Evolutionary conservation across 1,140 invertebrate species (phyloP).

Genomic region (Portunus trituberculatus): DNA sequence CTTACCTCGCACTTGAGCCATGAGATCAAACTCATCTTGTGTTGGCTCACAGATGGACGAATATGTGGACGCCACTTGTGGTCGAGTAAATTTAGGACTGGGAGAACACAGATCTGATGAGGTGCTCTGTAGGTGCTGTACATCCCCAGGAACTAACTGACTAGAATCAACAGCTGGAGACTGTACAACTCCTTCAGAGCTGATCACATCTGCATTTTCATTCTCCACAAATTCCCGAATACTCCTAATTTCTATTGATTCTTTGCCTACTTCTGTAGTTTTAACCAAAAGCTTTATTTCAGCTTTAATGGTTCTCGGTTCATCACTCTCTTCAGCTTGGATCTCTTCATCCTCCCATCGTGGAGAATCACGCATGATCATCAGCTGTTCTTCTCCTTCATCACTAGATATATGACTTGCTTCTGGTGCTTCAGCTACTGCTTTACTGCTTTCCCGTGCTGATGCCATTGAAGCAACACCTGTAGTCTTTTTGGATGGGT

Average conservation of each 20-base stretch:
- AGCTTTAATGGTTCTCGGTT: slow-evolving; percentile 79
- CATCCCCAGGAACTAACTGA: slow-evolving; percentile 47
- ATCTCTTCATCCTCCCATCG: slow-evolving; percentile 78
- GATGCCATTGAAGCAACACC: slow-evolving; percentile 70
- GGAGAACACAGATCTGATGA: slow-evolving; percentile 62
- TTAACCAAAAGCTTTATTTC: slow-evolving; percentile 83
- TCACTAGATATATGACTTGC: slow-evolving; percentile 65
- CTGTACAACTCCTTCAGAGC: slow-evolving; percentile 63
- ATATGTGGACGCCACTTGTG: slow-evolving; percentile 62
- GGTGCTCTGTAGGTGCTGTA: slow-evolving; percentile 72
- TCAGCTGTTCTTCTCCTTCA: slow-evolving; percentile 76
- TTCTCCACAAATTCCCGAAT: slow-evolving; percentile 81
- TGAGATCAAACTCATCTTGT: slow-evolving; percentile 77
- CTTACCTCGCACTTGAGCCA: slow-evolving; percentile 78
- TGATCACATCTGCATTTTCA: slow-evolving; percentile 57
- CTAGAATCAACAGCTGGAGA: slow-evolving; percentile 67
- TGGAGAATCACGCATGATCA: slow-evolving; percentile 77
- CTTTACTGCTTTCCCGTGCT: slow-evolving; percentile 60
- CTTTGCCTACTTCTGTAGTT: slow-evolving; percentile 82
- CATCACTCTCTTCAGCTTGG: slow-evolving; percentile 73
- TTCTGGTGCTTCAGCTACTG: slow-evolving; percentile 68
- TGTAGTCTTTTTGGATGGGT: slow-evolving; percentile 57
- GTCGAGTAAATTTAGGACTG: slow-evolving; percentile 77
- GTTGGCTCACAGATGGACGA: slow-evolving; percentile 65
- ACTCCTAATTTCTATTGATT: slow-evolving; percentile 82